Evolutionary conservation across 2,888 invertebrate species (phyloP), one percentile per base, ranked within the genome.

Genomic region (Nasonia oneida): DNA sequence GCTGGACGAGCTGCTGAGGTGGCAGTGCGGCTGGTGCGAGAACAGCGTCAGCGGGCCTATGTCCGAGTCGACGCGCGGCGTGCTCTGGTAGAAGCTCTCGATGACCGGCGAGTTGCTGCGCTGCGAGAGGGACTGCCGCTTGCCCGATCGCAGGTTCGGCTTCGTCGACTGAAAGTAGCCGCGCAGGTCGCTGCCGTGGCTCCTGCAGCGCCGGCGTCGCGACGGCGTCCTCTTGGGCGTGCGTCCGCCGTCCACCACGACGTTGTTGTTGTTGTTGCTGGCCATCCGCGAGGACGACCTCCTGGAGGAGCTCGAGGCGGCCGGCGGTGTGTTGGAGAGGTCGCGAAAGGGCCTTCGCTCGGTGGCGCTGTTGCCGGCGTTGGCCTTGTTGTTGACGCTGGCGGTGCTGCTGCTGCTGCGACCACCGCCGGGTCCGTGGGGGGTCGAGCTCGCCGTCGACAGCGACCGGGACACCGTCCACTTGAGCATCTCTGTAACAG

Each of bases 401-500:
- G 12, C 50, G 18, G 57, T 33, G 2, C 14, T 33, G 12, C 0
- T 33, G 12, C 0, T 83, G 88, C 89, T 61, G 23, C 15, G 14
- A 15, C 86, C 86, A 18, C 83, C 86, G 2, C 77, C 78, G 50
- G 90, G 90, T 71, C 90, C 89, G 86, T 93, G 93, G 83, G 93
- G 93, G 78, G 93, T 93, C 89, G 93, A 92, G 88, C 90, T 91
- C 86, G 91, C 91, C 77, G 92, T 91, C 83, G 93, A 93, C 89
- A 93, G 90, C 70, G 93, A 93, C 89, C 93, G 93, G 87, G 93
- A 93, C 85, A 93, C 93, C 88, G 93, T 93, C 93, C 93, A 93
- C 92, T 93, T 93, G 87, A 93, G 91, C 93, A 93, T 93, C 86
- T 91, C 91, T 92, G 87, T 0, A 81, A 86, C 37, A 10, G 29